phyloP scores from a whole-genome alignment of 2,113 vertebrate species.

The Cynopterus brachyotis region DNA sequence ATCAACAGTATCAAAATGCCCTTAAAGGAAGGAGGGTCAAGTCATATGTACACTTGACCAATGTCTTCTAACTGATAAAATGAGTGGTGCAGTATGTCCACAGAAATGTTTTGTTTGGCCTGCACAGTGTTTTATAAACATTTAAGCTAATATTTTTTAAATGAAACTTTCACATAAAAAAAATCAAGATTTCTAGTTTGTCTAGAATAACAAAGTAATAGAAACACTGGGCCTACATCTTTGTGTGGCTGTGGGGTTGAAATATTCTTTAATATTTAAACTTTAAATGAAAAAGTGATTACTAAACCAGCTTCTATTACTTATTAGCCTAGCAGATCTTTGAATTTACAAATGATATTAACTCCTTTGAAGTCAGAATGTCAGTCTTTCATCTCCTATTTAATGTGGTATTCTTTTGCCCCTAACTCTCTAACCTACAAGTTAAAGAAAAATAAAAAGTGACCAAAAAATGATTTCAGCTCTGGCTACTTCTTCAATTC shows the following conservation, averaged over 20 bases:
- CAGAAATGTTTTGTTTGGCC: neutral
- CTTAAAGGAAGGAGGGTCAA: neutral
- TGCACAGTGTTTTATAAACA: neutral
- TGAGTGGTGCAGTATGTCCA: neutral
- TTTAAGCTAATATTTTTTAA: neutral
- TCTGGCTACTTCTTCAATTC: neutral
- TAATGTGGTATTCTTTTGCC: neutral
- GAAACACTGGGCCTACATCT: neutral
- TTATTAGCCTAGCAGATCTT: neutral
- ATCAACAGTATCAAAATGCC: neutral
- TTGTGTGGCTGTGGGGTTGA: rapidly evolving
- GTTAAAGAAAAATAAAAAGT: neutral
- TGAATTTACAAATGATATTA: neutral
- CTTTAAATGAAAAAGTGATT: neutral
- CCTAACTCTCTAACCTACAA: neutral
- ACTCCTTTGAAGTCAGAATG: neutral
- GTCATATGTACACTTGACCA: neutral
- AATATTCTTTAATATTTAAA: neutral
- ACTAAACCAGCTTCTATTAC: neutral
- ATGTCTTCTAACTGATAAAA: neutral
- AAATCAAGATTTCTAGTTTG: neutral
- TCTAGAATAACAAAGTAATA: neutral
- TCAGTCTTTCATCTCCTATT: neutral
- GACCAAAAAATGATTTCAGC: neutral
- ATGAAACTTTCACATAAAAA: neutral